Conservation (phyloP, 2,888 invertebrate species). For the Oscheius myriophilus region DNA sequence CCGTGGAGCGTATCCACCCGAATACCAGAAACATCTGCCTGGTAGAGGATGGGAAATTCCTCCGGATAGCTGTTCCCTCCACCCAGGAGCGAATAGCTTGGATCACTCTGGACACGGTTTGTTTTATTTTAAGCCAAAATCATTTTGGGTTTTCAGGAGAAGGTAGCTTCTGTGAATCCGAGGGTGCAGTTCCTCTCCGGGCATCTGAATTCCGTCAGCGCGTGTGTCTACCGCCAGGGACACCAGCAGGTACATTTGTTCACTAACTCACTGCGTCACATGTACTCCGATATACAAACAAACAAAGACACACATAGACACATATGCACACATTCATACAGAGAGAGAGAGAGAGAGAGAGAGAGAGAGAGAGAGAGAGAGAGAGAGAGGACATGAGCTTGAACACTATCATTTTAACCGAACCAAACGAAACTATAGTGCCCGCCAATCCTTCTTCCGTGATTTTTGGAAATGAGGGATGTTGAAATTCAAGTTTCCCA, state of each 20-base stretch:
- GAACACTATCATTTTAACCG: no score
- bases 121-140: neutral
- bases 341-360: no score
- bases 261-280: neutral
- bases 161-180: neutral
- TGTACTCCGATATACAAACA: no score
- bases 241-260: conserved; percentile 5
- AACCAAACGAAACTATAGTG: no score
- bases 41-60: conserved; percentile 15
- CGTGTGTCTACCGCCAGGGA: conserved; percentile 9
- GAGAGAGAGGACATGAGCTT: no score
- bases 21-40: conserved; percentile 7
- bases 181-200: conserved; percentile 9
- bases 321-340: no score
- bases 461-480: no score
- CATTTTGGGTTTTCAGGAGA: conserved; percentile 9
- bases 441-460: no score
- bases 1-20: neutral
- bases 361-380: no score
- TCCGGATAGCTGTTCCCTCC: conserved; percentile 13
- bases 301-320: no score
- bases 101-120: conserved; percentile 12
- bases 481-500: no score
- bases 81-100: conserved; percentile 4
- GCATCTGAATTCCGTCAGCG: conserved; percentile 14